Evolutionary conservation across 1,140 invertebrate genomes (phyloP), one percentile per base, ranked within the genome.

Genomic region (Sesamia nonagrioides): DNA sequence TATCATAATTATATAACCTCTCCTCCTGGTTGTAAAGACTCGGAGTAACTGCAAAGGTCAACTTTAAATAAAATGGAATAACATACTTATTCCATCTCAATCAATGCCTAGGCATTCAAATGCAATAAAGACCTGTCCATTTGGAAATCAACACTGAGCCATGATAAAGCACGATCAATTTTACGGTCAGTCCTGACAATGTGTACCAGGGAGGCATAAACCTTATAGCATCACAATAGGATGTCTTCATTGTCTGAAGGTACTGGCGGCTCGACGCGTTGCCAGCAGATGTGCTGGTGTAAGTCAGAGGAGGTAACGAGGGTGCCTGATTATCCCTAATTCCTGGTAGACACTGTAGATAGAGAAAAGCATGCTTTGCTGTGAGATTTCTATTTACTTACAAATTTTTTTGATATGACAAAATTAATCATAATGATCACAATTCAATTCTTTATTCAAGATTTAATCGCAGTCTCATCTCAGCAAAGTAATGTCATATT

Each of bases 211-310:
- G 69, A 80, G 77, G 84, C 83, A 86, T 87, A 87, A 89, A 92
- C 89, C 83, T 82, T 87, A 89, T 89, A 84, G 82, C 85, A 86
- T 87, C 84, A 91, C 91, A 91, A 91, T 91, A 78, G 88, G 82
- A 88, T 77, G 87, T 88, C 86, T 91, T 88, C 86, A 91, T 92
- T 92, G 90, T 92, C 89, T 91, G 88, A 90, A 91, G 85, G 81
- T 69, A 80, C 77, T 77, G 83, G 77, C 78, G 84, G 84, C 83
- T 83, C 82, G 79, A 85, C 83, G 84, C 86, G 88, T 88, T 88
- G 87, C 88, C 88, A 92, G 84, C 83, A 84, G 81, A 71, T 45
- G 40, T n/a, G 37, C 15, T 85, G 88, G 84, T 63, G 1, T 52
- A 89, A 85, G 77, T 68, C 69, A 82, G 13, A 73, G 60, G 72